These are phyloP conservation scores for Cygnus buccinator DNA, from an alignment of 2,113 vertebrate species.

Conservation along the genomic window DNA sequence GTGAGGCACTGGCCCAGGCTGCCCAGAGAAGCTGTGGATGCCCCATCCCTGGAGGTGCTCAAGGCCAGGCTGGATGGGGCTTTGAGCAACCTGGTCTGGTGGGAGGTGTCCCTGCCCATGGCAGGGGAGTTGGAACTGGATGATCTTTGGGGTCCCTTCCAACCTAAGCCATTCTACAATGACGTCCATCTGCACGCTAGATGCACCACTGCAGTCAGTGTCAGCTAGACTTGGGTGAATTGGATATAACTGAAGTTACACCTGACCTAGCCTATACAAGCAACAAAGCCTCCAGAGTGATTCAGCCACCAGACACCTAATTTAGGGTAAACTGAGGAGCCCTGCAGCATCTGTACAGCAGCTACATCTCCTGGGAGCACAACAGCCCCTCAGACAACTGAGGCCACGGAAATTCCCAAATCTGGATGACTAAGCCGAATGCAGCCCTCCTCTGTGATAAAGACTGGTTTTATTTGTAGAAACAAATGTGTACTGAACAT, in stretches of 20 bases:
- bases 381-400: background rate
- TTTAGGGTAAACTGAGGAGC: background rate
- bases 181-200: background rate
- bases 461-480: background rate
- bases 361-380: background rate
- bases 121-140: no score
- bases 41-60: no score
- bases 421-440: background rate
- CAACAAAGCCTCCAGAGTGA: background rate
- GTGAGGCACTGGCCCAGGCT: no score
- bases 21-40: no score
- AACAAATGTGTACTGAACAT: background rate
- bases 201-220: background rate
- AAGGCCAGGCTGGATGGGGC: no score
- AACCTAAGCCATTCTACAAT: no score
- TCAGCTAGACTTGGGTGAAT: background rate
- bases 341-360: background rate
- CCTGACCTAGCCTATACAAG: background rate
- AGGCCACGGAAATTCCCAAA: background rate
- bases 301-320: background rate
- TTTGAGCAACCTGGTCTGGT: no score
- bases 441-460: background rate
- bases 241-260: background rate
- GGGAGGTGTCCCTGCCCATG: no score
- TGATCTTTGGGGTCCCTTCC: no score